Percentiles rank a stretch among this genome's conserved stretches.
phyloP scores from a whole-genome alignment of 2,113 vertebrate species.

The Eretmochelys imbricata region DNA sequence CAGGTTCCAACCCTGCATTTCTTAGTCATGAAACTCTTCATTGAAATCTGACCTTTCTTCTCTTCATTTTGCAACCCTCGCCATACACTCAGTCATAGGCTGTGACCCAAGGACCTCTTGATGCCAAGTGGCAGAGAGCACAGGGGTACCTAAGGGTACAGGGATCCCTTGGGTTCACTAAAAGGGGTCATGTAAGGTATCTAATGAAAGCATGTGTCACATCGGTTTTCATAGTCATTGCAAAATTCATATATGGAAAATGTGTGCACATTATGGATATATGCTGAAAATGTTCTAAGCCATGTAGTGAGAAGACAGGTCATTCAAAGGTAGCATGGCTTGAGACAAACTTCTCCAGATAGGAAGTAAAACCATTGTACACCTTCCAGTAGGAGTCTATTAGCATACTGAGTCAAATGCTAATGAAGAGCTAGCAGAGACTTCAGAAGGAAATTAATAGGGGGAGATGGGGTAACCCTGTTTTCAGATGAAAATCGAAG shows the following conservation, averaged over 20 bases:
- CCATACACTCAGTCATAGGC: not conserved
- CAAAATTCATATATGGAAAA: not conserved
- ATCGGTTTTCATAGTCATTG: not conserved
- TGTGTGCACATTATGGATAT: no score
- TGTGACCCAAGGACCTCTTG: not conserved
- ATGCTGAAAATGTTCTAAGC: no score
- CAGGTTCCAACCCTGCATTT: not conserved
- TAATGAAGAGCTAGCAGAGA: no score
- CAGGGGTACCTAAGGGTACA: no score
- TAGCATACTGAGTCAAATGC: no score
- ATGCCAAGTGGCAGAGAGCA: no score
- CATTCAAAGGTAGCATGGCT: no score
- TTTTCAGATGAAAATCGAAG: not conserved
- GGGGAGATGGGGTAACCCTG: not conserved
- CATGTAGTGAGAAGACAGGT: no score
- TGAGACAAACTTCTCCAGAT: no score
- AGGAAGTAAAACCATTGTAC: no score
- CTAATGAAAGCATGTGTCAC: not conserved
- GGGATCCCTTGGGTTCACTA: not conserved
- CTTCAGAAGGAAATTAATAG: not conserved
- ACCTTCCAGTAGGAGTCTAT: no score
- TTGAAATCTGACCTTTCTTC: not conserved
- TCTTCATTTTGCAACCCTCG: not conserved
- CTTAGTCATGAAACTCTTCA: not conserved
- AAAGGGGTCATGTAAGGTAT: not conserved